Percentiles rank a stretch among this genome's conserved stretches.
These are phyloP conservation scores for Zophobas atratus DNA, from an alignment of 1,140 invertebrate genomes.

Conservation along the genomic window DNA sequence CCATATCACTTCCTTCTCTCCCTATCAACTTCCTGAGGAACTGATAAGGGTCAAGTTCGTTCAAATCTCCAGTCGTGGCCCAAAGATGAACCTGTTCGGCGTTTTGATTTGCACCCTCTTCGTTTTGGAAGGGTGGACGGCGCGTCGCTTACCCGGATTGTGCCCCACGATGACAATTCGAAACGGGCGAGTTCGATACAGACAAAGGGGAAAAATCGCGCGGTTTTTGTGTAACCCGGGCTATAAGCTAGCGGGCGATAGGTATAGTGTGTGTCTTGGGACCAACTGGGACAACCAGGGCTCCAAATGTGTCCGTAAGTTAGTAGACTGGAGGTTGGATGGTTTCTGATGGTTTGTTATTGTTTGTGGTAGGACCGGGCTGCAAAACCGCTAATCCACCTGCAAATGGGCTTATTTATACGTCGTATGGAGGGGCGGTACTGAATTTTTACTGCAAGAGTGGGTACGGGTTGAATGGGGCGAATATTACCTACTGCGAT, in stretches of 20 bases:
- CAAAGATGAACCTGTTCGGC: conserved; percentile 16
- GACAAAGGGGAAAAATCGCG: conserved; percentile 57
- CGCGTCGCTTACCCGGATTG: no score
- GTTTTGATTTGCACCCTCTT: not conserved
- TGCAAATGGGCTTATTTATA: conserved; percentile 70
- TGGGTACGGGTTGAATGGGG: conserved; percentile 73
- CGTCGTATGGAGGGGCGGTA: conserved; percentile 71
- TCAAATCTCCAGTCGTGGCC: not conserved
- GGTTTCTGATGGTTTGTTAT: conserved; percentile 29
- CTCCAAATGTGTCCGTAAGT: conserved; percentile 66
- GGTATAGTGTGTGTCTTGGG: conserved; percentile 58
- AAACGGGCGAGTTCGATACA: conserved; percentile 55
- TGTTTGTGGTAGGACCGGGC: conserved; percentile 47
- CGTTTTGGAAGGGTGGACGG: not conserved
- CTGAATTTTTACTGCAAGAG: conserved; percentile 77
- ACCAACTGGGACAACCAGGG: conserved; percentile 60
- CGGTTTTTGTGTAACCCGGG: conserved; percentile 62
- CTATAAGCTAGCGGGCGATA: conserved; percentile 63
- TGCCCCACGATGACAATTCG: conserved; percentile 3
- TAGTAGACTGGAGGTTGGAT: not conserved
- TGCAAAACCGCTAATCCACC: conserved; percentile 59
- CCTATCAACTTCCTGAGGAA: conserved; percentile 45
- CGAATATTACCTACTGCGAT: conserved; percentile 75
- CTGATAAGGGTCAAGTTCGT: conserved; percentile 47
- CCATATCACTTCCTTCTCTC: conserved; percentile 21